A percentile compares a stretch with the other conserved stretches of the same genome.
Evolutionary conservation across 1,140 invertebrate genomes (phyloP).

Genomic region (Neomicropteryx cornuta): DNA sequence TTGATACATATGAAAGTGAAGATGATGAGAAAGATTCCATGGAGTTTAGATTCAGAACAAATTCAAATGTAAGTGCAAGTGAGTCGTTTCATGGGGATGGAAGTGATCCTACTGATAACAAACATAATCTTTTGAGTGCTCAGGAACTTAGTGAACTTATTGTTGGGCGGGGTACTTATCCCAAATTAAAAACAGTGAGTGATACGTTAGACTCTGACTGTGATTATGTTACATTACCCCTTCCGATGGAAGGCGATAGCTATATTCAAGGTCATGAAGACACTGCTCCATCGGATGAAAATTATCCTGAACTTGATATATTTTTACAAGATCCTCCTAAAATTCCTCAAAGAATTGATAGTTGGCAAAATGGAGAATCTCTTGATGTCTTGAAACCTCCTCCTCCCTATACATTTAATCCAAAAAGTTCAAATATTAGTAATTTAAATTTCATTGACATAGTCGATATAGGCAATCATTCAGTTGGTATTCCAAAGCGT

Average conservation of each 20-base stretch:
- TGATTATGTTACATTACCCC: slow-evolving; percentile 75
- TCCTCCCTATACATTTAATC: slow-evolving; percentile 14
- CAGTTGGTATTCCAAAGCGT: slow-evolving; percentile 19
- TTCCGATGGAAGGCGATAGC: slow-evolving; percentile 45
- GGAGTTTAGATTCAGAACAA: slow-evolving; percentile 54
- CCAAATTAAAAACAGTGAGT: slow-evolving; percentile 67
- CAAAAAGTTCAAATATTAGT: no score
- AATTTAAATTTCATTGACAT: no score
- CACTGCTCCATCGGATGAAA: slow-evolving; percentile 37
- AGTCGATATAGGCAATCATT: no score
- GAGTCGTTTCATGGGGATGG: slow-evolving; percentile 75
- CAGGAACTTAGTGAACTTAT: slow-evolving; percentile 73
- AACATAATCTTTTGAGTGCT: slow-evolving; percentile 61
- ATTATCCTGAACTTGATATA: slow-evolving; percentile 34
- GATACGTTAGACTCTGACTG: slow-evolving; percentile 77
- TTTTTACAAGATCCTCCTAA: slow-evolving; percentile 44
- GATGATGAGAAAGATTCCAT: slow-evolving; percentile 23
- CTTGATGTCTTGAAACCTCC: no score
- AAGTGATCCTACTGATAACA: slow-evolving; percentile 68
- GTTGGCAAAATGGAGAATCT: slow-evolving; percentile 28
- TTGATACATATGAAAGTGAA: slow-evolving; percentile 18
- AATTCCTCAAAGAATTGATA: slow-evolving; percentile 52
- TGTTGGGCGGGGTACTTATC: slow-evolving; percentile 63
- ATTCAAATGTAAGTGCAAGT: slow-evolving; percentile 62
- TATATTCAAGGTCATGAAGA: slow-evolving; percentile 41